These are phyloP conservation scores for Plebejus melissa DNA, from an alignment of 2,888 invertebrate species.

Conservation along the genomic window DNA sequence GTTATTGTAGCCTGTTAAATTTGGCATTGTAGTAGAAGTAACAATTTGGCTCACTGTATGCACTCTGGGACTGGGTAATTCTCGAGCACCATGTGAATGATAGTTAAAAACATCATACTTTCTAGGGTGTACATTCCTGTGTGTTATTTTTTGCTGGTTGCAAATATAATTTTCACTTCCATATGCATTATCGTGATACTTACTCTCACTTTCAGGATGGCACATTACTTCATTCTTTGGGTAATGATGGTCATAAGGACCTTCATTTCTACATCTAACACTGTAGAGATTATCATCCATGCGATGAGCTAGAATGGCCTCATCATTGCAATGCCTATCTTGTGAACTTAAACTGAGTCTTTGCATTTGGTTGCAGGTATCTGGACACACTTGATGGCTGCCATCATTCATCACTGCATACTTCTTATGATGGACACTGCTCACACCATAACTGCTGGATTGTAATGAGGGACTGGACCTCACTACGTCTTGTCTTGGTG, in stretches of 20 bases:
- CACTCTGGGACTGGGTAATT: slow-evolving; percentile 60
- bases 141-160: slow-evolving; percentile 56
- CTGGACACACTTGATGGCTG: slow-evolving; percentile 56
- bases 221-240: slow-evolving; percentile 57
- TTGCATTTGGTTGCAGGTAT: slow-evolving; percentile 58
- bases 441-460: slow-evolving; percentile 54
- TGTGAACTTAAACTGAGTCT: slow-evolving; percentile 65
- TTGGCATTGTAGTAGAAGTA: slow-evolving; percentile 73
- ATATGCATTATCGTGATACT: slow-evolving; percentile 65
- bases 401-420: slow-evolving; percentile 56
- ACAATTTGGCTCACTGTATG: slow-evolving; percentile 72
- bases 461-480: slow-evolving; percentile 50
- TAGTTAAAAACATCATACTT: slow-evolving; percentile 68
- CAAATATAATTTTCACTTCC: slow-evolving; percentile 59
- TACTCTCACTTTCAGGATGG: slow-evolving; percentile 55
- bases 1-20: slow-evolving; percentile 65
- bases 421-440: slow-evolving; percentile 51
- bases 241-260: slow-evolving; percentile 59
- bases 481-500: slow-evolving; percentile 59
- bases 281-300: slow-evolving; percentile 57
- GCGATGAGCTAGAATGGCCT: slow-evolving; percentile 56
- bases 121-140: slow-evolving; percentile 49
- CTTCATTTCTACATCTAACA: slow-evolving; percentile 51
- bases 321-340: slow-evolving; percentile 61
- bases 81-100: slow-evolving; percentile 60